Evolutionary conservation across 2,113 vertebrate species (phyloP).

Genomic region (Atlantisia rogersi): DNA sequence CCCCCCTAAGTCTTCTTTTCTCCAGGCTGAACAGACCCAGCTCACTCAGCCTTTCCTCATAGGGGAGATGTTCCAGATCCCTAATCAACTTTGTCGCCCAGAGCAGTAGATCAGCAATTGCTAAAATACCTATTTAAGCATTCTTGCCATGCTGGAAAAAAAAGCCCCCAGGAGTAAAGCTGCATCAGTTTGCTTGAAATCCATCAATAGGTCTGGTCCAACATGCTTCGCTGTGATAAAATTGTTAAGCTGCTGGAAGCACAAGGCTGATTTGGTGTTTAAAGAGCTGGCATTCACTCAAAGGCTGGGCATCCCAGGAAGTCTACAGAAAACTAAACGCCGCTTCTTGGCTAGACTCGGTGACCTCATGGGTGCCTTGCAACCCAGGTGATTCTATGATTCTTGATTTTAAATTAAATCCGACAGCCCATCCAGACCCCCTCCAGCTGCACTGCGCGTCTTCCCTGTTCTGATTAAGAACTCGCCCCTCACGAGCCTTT

Average conservation of each 20-base stretch:
- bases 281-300: background rate
- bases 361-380: too few relatives aligned
- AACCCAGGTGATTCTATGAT: too few relatives aligned
- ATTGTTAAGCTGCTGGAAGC: background rate
- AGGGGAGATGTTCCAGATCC: too few relatives aligned
- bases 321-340: background rate
- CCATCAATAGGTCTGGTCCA: rapidly evolving
- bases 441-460: background rate
- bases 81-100: too few relatives aligned
- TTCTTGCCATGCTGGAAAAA: background rate
- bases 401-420: background rate
- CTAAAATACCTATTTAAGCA: background rate
- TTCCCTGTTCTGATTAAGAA: background rate
- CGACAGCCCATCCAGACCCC: too few relatives aligned
- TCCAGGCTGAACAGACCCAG: too few relatives aligned
- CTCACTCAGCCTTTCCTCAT: too few relatives aligned
- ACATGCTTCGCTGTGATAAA: rapidly evolving
- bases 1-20: too few relatives aligned
- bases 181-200: background rate
- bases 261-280: background rate
- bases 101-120: background rate
- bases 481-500: background rate
- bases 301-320: background rate
- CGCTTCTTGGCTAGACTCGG: too few relatives aligned
- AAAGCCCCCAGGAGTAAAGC: background rate